Evolutionary conservation across 35 echinoderm and acorn worm genomes (phyloP), one percentile per base, ranked within the genome.

Genomic region (Lytechinus variegatus): DNA sequence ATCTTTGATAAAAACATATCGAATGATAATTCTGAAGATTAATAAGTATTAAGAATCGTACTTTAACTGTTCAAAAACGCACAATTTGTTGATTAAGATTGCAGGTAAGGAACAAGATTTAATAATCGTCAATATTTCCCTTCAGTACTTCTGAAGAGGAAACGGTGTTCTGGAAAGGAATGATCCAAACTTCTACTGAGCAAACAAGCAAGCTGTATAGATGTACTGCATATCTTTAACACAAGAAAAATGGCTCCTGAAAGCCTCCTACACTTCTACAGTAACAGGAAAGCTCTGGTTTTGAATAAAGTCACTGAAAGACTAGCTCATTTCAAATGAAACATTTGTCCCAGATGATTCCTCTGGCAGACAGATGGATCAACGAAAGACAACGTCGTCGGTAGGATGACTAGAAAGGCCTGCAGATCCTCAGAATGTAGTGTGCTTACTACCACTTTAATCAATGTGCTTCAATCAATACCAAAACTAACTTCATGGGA

Each of bases 1-100:
- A 79, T 79, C 66, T 79, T 79, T 79, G 66, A 79, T 79, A 79
- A 79, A 24, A 79, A 79, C 66, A 79, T 79, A 24, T n/a, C n/a
- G 16, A 79, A 79, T 24, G 66, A 79, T 79, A 79, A 7, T 79
- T 44, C 33, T 44, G 33, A 44, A 44, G 33, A 44, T 44, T 1
- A 44, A 44, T 44, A 44, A 44, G 33, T 44, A 44, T 44, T 44
- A 44, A 44, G 33, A 44, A 44, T 44, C 33, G 33, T 44, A 44
- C 1, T 44, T 44, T 44, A 44, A 27, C 66, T n/a, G 66, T 79
- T 79, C 19, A 27, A 44, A 44, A 1, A 44, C 2, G 33, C 33
- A 44, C 33, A 44, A 44, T 44, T 44, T 44, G 33, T 44, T 44
- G 33, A 44, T 44, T 44, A 44, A 44, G 33, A 44, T 44, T 44